Percentiles rank a stretch among this genome's conserved stretches.
Evolutionary conservation across 2,888 invertebrate genomes (phyloP).

Genomic region (Eumerus sabulonum): DNA sequence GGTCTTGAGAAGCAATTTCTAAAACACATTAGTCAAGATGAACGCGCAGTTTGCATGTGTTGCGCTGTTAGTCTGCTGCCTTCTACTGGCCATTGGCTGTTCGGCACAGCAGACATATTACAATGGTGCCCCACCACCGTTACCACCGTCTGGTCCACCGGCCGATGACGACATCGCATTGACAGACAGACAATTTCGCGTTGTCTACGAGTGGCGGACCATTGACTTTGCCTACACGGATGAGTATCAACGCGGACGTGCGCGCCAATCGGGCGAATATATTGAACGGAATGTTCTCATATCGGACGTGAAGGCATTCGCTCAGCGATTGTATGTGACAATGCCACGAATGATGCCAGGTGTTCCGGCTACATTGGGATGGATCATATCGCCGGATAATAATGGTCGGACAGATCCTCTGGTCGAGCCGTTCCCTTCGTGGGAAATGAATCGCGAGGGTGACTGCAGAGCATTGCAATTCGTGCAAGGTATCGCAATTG

Average conservation of each 20-base stretch:
- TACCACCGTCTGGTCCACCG: constrained; percentile 49
- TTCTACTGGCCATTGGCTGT: constrained; percentile 31
- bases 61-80: constrained; percentile 20
- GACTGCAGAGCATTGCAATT: constrained; percentile 86
- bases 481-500: constrained; percentile 87
- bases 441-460: constrained; percentile 84
- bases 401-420: constrained; percentile 80
- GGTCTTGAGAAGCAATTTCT: constrained; percentile 33
- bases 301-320: constrained; percentile 85
- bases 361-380: constrained; percentile 85
- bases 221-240: constrained; percentile 85
- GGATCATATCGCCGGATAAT: constrained; percentile 79
- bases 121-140: constrained; percentile 62
- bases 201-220: constrained; percentile 86
- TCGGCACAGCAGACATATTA: constrained; percentile 58
- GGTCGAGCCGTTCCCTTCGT: constrained; percentile 85
- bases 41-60: constrained; percentile 30
- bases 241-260: constrained; percentile 80
- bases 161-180: constrained; percentile 70
- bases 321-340: constrained; percentile 84
- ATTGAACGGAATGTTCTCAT: constrained; percentile 85
- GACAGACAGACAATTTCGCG: constrained; percentile 81
- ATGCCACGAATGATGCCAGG: constrained; percentile 85
- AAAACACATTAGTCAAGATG: constrained; percentile 31
- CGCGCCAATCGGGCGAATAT: constrained; percentile 82